phyloP scores from a whole-genome alignment of 2,888 invertebrate species.

The Hydraecia micacea region DNA sequence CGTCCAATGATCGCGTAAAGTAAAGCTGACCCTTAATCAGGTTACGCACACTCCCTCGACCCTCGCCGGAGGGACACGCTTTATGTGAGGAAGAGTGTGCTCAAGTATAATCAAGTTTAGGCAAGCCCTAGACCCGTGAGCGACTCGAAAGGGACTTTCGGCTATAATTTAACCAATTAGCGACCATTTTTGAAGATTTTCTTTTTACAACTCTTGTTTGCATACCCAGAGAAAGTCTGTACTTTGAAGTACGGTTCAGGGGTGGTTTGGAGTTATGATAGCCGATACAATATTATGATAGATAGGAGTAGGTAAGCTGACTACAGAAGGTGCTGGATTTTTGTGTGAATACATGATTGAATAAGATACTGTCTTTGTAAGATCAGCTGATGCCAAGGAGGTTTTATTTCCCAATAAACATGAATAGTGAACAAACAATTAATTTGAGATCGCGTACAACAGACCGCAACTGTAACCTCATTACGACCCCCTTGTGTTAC shows the following conservation, averaged over 20 bases:
- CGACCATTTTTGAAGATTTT: conserved; percentile 41
- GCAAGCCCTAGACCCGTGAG: conserved; percentile 36
- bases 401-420: neutral
- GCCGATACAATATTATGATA: neutral
- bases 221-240: conserved; percentile 3
- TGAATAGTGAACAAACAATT: conserved; percentile 1
- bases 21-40: conserved; percentile 64
- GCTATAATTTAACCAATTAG: conserved; percentile 60
- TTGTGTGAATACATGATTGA: neutral
- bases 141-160: conserved; percentile 37
- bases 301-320: neutral
- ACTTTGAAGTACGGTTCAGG: neutral
- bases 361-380: neutral
- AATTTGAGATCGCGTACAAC: conserved; percentile 3
- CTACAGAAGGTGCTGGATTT: neutral
- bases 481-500: conserved; percentile 13
- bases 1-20: conserved; percentile 50
- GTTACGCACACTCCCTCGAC: conserved; percentile 46
- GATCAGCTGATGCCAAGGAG: too few relatives aligned
- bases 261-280: neutral
- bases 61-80: conserved; percentile 52
- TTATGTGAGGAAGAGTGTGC: conserved; percentile 55
- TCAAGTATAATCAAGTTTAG: conserved; percentile 65
- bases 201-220: conserved; percentile 13
- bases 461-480: neutral